A percentile compares a stretch with the other conserved stretches of the same genome.
phyloP scores from a whole-genome alignment of 2,113 vertebrate genomes.

The Todiramphus saurophagus region DNA sequence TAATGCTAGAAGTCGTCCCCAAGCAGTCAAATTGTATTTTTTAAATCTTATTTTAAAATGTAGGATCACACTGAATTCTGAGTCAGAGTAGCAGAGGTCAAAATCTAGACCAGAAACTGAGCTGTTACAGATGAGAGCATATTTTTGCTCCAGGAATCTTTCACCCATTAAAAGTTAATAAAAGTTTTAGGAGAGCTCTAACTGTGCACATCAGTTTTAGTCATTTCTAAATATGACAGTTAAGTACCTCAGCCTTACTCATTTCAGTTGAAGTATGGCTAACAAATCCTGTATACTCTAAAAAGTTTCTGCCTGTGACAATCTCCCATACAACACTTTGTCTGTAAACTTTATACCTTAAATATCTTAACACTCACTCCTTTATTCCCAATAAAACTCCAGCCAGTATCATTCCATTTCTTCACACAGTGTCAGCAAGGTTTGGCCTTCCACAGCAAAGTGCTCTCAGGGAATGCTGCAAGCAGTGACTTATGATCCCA shows the following conservation, averaged over 20 bases:
- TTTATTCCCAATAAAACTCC: not conserved
- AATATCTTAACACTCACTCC: not conserved
- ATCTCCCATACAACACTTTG: not conserved
- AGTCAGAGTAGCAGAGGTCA: not conserved
- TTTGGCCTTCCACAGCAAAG: not conserved
- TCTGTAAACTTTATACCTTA: not conserved
- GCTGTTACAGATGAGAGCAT: not conserved
- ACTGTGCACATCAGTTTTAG: not conserved
- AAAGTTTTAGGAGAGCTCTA: not conserved
- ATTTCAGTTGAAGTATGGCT: accelerated
- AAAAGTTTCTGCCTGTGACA: not conserved
- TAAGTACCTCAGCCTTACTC: not conserved
- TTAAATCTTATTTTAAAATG: not conserved
- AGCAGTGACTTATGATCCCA: not conserved
- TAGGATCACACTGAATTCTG: not conserved
- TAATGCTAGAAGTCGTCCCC: not conserved
- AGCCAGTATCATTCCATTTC: not conserved
- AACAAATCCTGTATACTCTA: not conserved
- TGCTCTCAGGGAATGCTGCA: accelerated
- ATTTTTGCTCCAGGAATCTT: not conserved
- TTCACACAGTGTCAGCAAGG: not conserved
- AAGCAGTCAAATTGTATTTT: not conserved
- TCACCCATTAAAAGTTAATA: not conserved
- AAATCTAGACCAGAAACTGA: not conserved
- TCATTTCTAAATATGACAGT: not conserved